phyloP scores from a whole-genome alignment of 2,888 invertebrate species.

The Stenodema calcarata region DNA sequence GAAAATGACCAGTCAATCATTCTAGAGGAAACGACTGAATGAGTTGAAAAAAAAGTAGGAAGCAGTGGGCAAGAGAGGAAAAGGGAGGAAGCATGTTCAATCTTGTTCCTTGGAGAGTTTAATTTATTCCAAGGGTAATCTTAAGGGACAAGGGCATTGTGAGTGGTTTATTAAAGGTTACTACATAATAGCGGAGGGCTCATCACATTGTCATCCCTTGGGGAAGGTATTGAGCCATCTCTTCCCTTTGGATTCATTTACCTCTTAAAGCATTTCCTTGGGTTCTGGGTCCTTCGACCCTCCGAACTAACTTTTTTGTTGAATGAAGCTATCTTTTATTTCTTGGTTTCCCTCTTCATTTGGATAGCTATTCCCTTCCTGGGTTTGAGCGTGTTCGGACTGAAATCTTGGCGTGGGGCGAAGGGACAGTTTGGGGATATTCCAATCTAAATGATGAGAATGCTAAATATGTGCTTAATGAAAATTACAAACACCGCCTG shows the following conservation, averaged over 20 bases:
- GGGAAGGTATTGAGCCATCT: slow-evolving; percentile 11
- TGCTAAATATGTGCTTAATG: no score
- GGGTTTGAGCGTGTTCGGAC: background rate
- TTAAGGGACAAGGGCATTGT: slow-evolving; percentile 40
- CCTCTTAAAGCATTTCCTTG: slow-evolving; percentile 8
- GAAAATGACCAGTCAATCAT: background rate
- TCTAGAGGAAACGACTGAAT: background rate
- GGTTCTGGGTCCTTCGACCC: background rate
- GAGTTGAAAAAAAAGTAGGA: background rate
- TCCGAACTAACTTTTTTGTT: slow-evolving; percentile 1
- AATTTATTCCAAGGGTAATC: slow-evolving; percentile 44
- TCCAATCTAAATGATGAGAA: no score
- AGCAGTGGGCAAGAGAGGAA: background rate
- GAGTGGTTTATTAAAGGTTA: slow-evolving; percentile 45
- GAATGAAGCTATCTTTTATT: background rate
- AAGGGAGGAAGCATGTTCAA: slow-evolving; percentile 21
- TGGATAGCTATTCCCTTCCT: background rate
- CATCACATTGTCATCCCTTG: slow-evolving; percentile 35
- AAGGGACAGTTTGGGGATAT: no score
- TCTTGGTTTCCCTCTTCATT: background rate
- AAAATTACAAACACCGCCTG: no score
- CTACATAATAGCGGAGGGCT: slow-evolving; percentile 23
- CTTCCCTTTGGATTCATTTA: slow-evolving; percentile 22
- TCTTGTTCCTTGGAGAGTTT: slow-evolving; percentile 32
- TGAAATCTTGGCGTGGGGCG: no score